Base-by-base conservation (phyloP, 2,797 vertebrate genomes). In the Centroberyx gerrardi region DNA sequence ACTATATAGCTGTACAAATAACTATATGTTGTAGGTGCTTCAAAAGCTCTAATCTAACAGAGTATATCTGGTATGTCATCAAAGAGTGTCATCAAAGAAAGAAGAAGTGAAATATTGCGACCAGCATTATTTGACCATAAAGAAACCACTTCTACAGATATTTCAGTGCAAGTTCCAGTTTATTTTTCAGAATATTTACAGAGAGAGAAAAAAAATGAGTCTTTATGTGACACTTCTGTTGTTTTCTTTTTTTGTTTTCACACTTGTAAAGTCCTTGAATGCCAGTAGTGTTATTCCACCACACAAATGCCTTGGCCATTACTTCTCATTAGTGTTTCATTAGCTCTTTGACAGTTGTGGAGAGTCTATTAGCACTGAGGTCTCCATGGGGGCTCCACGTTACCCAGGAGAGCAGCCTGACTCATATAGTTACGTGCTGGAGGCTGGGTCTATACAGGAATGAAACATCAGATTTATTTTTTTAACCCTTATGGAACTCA, bases 171-270 rank as follows among this genome's bases (percentile, higher is more conserved):
- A 90, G 91, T 94, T 94, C 72, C 84, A 90, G 73, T 95, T 95
- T 94, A 95, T 95, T 96, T 90, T 78, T 83, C 88, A 80, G 84
- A 86, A 75, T 95, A 95, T 95, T 92, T 95, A 96, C 95, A 95
- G 88, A 93, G 70, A 88, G 61, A 86, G 71, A 78, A 62, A 67
- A 80, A 82, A 91, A 65, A 70, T 33, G 85, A 85, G 76, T 90
- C 69, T 68, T 82, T 79, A 82, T 80, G 9, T 61, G 63, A 65
- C 66, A 76, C 63, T 64, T 62, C 67, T 66, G 68, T 49, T 62
- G 48, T 74, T 67, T 36, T 74, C 22, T 10, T 56, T 62, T 22
- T 22, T 64, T 74, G 36, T 49, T 81, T 42, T 70, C 59, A 71
- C 72, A 75, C 64, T 62, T 13, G 36, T 80, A 64, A 88, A 87